These are phyloP conservation scores for Cuculus canorus DNA, from an alignment of 2,797 vertebrate species.

Conservation along the genomic window DNA sequence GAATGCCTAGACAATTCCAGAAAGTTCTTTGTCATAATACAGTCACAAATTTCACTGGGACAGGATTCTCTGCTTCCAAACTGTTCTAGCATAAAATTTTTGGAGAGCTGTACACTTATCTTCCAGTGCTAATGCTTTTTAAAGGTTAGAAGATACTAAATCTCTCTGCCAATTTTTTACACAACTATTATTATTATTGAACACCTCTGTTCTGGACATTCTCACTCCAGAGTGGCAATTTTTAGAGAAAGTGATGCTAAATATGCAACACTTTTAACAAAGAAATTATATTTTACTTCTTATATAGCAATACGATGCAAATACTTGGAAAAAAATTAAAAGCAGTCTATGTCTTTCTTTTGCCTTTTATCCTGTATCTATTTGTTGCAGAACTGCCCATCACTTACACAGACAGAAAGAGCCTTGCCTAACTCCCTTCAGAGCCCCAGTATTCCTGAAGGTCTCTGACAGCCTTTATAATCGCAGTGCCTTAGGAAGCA, in stretches of 20 bases:
- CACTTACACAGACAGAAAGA: not conserved
- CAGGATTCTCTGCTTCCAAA: not conserved
- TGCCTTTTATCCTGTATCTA: not conserved
- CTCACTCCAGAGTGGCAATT: not conserved
- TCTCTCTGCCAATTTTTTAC: not conserved
- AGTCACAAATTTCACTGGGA: not conserved
- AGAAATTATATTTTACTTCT: fast-evolving
- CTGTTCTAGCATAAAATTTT: not conserved
- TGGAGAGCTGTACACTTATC: not conserved
- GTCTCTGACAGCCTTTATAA: not conserved
- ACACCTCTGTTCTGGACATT: not conserved
- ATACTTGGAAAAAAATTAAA: not conserved
- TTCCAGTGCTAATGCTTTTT: not conserved
- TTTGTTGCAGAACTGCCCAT: fast-evolving
- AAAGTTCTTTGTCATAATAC: not conserved
- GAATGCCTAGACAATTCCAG: not conserved
- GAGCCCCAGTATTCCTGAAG: not conserved
- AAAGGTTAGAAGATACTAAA: not conserved
- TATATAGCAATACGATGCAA: not conserved
- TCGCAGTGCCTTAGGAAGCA: not conserved
- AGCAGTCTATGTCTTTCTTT: not conserved
- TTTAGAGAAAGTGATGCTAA: not conserved
- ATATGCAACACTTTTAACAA: not conserved
- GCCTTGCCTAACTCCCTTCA: not conserved
- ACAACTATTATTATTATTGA: not conserved